A percentile compares a stretch with the other conserved stretches of the same genome.
Conservation (phyloP, 1,140 invertebrate species). For the Drosophila orosa region DNA sequence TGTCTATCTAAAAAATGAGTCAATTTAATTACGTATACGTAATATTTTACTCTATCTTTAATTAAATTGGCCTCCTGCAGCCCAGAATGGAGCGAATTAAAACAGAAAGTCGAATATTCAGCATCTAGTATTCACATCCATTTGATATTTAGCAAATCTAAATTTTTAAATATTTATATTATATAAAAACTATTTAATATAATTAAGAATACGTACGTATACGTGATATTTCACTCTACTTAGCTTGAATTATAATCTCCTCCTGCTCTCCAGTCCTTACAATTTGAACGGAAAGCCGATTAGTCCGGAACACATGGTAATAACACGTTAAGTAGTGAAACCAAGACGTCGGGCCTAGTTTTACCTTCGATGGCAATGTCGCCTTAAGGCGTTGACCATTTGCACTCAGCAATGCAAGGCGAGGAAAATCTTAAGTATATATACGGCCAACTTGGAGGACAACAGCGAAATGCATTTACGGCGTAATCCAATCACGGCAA, state of each 20-base stretch:
- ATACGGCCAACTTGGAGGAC: constrained; percentile 24
- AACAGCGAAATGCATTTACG: constrained; percentile 63
- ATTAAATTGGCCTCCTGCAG: not conserved
- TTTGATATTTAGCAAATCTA: not conserved
- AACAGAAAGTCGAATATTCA: not conserved
- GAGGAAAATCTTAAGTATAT: constrained; percentile 11
- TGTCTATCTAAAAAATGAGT: not conserved
- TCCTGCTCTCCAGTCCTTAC: too few species aligned
- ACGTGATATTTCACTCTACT: not conserved
- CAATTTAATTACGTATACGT: not conserved
- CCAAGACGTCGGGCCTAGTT: not conserved
- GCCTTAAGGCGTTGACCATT: constrained; percentile 23
- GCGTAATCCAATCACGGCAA: constrained; percentile 60
- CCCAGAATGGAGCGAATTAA: rapidly evolving
- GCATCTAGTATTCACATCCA: not conserved
- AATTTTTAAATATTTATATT: not conserved
- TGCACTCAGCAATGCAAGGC: not conserved
- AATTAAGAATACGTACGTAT: not conserved
- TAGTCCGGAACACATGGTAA: not conserved
- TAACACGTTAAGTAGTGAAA: not conserved
- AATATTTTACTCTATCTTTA: not conserved
- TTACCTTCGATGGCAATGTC: constrained; percentile 6
- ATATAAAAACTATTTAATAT: not conserved
- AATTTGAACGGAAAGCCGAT: not conserved
- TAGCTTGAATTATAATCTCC: not conserved